Evolutionary conservation across 2,888 invertebrate species (phyloP), one percentile per base, ranked within the genome.

Genomic region (Theretra japonica): DNA sequence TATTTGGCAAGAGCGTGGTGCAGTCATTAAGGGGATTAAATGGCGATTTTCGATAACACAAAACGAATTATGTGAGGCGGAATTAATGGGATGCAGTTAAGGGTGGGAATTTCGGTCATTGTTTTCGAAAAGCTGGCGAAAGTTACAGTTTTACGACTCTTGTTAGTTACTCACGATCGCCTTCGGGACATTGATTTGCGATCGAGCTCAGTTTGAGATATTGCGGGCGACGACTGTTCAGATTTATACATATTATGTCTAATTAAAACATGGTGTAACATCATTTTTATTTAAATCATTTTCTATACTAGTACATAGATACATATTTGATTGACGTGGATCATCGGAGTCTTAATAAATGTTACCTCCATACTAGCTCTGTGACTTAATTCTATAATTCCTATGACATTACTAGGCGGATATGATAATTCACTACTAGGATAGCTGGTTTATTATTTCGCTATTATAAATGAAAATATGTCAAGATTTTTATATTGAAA

Each of bases 21-120:
- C 79, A 84, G 80, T 84, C 86, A 87, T 90, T 88, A 86, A 80
- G 76, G 68, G 83, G 82, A 84, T 83, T 86, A 88, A 84, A 83
- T 79, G 82, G 83, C 78, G 72, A 72, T 87, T 82, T 78, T 75
- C 77, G 88, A 90, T 90, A 88, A 80, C 78, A 76, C 76, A 76
- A 77, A 79, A 81, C 77, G 79, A 80, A 80, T 81, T 83, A 79
- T 75, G 74, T 76, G 80, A 81, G 79, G 53, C 23, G 23, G 71
- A 73, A 73, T 73, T 75, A 70, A 72, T 73, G 72, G 70, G 33
- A 57, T n/a, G 28, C 62, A 30, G 70, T 50, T 58, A 50, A 57
- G 25, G 50, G 65, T 70, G 69, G 73, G 73, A 72, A 70, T 72
- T 28, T 53, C 68, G 75, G 75, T 74, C 72, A 62, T 70, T 53